These are phyloP conservation scores for Sebastes flavidus DNA, from an alignment of 2,797 vertebrate genomes.

Conservation along the genomic window DNA sequence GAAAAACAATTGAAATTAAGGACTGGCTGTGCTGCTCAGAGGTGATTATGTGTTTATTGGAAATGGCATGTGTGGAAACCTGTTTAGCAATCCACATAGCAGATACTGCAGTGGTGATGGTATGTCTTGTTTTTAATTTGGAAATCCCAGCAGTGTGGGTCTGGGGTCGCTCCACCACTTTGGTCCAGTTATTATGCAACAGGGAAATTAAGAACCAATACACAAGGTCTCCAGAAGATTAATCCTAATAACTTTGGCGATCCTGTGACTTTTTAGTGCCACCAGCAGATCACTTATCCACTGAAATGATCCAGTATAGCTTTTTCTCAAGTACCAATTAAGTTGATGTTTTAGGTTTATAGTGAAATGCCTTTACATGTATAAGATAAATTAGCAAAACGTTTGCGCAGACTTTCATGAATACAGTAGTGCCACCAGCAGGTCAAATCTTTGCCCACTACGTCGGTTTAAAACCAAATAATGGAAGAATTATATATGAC, in stretches of 20 bases:
- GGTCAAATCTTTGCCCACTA: background rate
- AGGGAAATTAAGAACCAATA: background rate
- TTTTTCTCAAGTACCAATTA: background rate
- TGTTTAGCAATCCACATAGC: background rate
- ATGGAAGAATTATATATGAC: background rate
- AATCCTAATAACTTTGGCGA: background rate
- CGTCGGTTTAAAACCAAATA: background rate
- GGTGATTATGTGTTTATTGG: background rate
- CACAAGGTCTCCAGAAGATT: background rate
- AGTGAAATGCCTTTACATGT: background rate
- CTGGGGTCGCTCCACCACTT: background rate
- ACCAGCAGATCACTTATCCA: background rate
- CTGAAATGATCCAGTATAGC: background rate
- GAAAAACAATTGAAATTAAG: background rate
- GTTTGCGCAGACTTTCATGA: background rate
- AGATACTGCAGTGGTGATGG: background rate
- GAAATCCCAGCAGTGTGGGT: background rate
- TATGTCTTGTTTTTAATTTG: background rate
- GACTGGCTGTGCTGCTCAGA: background rate
- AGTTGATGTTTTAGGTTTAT: background rate
- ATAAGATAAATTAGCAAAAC: background rate
- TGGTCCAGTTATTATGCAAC: background rate
- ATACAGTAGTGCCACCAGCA: background rate
- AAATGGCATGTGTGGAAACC: background rate
- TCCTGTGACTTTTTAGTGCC: background rate